Conservation (phyloP, 2,888 invertebrate species). For the Punctoribates punctum region DNA sequence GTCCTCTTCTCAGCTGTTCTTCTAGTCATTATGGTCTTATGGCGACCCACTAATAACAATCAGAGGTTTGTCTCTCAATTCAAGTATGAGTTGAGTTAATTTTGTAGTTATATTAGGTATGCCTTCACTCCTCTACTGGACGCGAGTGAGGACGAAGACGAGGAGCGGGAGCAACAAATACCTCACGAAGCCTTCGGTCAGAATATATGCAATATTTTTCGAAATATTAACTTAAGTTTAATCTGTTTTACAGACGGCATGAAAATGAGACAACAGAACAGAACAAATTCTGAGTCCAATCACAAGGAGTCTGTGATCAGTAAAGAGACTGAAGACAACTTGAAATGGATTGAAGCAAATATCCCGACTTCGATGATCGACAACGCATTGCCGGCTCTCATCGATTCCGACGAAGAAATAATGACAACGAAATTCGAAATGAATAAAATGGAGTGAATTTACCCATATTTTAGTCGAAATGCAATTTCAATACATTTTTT, state of each 20-base stretch:
- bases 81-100: background rate
- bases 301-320: slow-evolving; percentile 38
- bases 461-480: background rate
- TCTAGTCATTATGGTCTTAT: slow-evolving; percentile 86
- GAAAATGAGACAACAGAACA: slow-evolving; percentile 45
- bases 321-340: slow-evolving; percentile 64
- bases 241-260: slow-evolving; percentile 46
- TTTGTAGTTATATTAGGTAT: slow-evolving; percentile 56
- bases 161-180: slow-evolving; percentile 61
- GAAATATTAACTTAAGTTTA: background rate
- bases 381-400: slow-evolving; percentile 60
- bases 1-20: slow-evolving; percentile 81
- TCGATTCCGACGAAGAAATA: slow-evolving; percentile 76
- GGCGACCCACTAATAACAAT: slow-evolving; percentile 93
- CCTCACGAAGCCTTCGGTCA: slow-evolving; percentile 42
- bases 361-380: slow-evolving; percentile 67
- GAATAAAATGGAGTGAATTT: slow-evolving; percentile 74
- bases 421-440: slow-evolving; percentile 80
- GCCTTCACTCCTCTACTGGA: slow-evolving; percentile 90
- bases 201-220: background rate
- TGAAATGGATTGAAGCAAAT: slow-evolving; percentile 91
- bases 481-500: background rate
- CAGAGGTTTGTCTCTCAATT: slow-evolving; percentile 63
- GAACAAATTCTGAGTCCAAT: slow-evolving; percentile 29
- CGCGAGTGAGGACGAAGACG: slow-evolving; percentile 69